These are phyloP conservation scores for Trematomus loennbergii DNA, from an alignment of 2,113 vertebrate genomes.

Conservation along the genomic window DNA sequence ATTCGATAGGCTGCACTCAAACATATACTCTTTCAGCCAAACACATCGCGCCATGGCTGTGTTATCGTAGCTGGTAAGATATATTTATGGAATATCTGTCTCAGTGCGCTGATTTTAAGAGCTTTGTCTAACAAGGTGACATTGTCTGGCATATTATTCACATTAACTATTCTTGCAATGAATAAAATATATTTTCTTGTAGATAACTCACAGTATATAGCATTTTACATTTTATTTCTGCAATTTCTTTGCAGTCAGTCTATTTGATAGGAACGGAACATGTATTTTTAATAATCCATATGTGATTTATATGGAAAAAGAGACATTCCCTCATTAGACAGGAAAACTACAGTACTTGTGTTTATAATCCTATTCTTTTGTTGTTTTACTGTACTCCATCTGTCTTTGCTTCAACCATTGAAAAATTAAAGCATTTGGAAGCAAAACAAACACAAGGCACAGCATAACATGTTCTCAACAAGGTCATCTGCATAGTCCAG, in stretches of 20 bases:
- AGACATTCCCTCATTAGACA: conserved; percentile 16
- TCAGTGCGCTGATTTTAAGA: background rate
- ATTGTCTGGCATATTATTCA: background rate
- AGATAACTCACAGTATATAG: background rate
- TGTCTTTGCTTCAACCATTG: background rate
- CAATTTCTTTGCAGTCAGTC: background rate
- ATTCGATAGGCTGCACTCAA: conserved; percentile 26
- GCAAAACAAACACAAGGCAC: conserved; percentile 4
- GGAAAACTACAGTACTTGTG: conserved; percentile 5
- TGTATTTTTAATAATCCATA: too few relatives aligned
- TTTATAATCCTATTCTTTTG: conserved; percentile 9
- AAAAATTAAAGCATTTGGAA: background rate
- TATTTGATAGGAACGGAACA: background rate
- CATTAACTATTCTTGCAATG: background rate
- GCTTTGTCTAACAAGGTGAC: background rate
- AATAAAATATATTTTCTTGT: background rate
- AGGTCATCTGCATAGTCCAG: background rate
- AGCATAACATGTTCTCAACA: background rate
- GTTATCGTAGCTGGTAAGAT: background rate
- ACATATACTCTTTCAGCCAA: conserved; percentile 39
- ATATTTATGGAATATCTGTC: background rate
- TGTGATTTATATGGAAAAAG: background rate
- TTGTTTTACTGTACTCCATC: background rate
- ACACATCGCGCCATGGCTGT: background rate
- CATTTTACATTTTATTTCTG: background rate